A percentile compares a stretch with the other conserved stretches of the same genome.
Conservation (phyloP, 37 sponge, comb jelly and placozoan species). For the Halichondria panicea region DNA sequence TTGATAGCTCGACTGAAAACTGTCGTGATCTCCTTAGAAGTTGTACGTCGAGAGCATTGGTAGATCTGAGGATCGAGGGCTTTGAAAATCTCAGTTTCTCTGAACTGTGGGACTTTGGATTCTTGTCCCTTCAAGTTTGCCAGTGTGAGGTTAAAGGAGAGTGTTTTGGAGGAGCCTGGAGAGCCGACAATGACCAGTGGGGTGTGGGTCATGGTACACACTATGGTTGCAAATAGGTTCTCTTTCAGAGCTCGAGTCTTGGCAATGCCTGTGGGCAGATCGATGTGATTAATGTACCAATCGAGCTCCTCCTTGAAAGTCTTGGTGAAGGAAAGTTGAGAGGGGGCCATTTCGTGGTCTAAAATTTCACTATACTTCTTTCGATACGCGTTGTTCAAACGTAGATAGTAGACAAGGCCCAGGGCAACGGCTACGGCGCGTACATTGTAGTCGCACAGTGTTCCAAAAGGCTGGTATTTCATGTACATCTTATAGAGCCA, state of each 20-base stretch:
- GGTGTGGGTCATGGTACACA: conserved; percentile 76
- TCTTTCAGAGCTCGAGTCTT: conserved; percentile 88
- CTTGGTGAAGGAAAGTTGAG: conserved; percentile 15
- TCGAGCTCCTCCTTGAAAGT: conserved; percentile 59
- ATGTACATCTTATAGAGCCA: conserved; percentile 57
- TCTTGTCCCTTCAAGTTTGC: conserved; percentile 86
- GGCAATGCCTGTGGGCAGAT: conserved; percentile 80
- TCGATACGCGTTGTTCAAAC: conserved; percentile 65
- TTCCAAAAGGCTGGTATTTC: conserved; percentile 20
- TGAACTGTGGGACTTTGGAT: conserved; percentile 58
- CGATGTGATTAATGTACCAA: conserved; percentile 55
- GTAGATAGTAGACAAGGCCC: conserved; percentile 80
- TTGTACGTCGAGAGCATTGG: conserved; percentile 89
- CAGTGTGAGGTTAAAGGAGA: conserved; percentile 86
- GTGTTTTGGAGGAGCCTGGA: conserved; percentile 91
- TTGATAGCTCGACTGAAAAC: conserved; percentile 88
- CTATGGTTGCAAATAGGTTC: conserved; percentile 86
- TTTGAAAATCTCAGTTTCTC: conserved; percentile 66
- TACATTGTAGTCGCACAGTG: conserved; percentile 4
- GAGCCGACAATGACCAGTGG: conserved; percentile 92
- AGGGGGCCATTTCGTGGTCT: conserved; percentile 1
- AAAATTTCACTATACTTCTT: conserved; percentile 29
- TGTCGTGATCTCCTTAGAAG: conserved; percentile 85
- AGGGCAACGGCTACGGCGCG: conserved; percentile 70
- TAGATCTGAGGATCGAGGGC: conserved; percentile 85